Evolutionary conservation across 2,888 invertebrate species (phyloP).

Genomic region (Drosophila macrospina): DNA sequence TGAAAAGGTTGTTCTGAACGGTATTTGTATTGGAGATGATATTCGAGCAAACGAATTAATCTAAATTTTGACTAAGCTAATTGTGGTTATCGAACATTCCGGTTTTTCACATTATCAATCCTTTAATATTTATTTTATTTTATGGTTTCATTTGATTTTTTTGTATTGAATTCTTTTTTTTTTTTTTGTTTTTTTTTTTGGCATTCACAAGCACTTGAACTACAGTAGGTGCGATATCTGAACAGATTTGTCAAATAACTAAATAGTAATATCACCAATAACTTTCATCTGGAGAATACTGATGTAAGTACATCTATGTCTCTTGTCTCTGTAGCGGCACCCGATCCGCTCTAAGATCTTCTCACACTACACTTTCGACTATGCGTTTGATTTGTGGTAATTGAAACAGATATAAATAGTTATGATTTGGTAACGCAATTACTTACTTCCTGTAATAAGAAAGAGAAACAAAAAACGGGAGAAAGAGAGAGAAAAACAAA

Average conservation of each 20-base stretch:
- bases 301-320: not conserved
- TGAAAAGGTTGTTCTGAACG: slow-evolving; percentile 33
- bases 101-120: slow-evolving; percentile 11
- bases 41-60: slow-evolving; percentile 50
- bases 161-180: not conserved
- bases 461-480: slow-evolving; percentile 73
- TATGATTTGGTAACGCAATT: slow-evolving; percentile 51
- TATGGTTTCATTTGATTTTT: not conserved
- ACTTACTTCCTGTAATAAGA: slow-evolving; percentile 86
- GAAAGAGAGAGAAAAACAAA: slow-evolving; percentile 66
- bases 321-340: not conserved
- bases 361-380: slow-evolving; percentile 11
- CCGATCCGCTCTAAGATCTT: slow-evolving; percentile 18
- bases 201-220: slow-evolving; percentile 13
- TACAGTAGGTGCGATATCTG: slow-evolving; percentile 2
- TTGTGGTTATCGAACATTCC: slow-evolving; percentile 34
- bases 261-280: not conserved
- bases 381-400: slow-evolving; percentile 2
- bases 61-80: slow-evolving; percentile 38
- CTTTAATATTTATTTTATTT: not conserved
- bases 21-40: slow-evolving; percentile 58
- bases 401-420: slow-evolving; percentile 10
- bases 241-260: not conserved
- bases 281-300: not conserved
- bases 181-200: not conserved